Conservation (phyloP, 2,888 invertebrate species). For the Andrena bicolor region DNA sequence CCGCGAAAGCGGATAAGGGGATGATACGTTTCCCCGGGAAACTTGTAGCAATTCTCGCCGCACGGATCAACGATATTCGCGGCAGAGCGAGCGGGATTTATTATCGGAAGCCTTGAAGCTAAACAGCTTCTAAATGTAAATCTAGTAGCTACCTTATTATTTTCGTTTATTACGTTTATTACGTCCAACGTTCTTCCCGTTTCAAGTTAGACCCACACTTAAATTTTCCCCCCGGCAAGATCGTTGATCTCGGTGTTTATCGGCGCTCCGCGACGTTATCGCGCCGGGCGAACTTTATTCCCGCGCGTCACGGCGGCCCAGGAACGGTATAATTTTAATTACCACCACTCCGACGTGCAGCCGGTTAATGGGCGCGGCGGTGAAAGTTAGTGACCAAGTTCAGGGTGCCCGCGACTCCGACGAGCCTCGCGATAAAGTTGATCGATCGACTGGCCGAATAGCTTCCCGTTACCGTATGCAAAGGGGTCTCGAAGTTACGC, state of each 20-base stretch:
- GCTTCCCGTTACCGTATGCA: no score
- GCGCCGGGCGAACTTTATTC: conserved; percentile 22
- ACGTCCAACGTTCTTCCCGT: not conserved
- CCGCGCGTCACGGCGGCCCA: not conserved
- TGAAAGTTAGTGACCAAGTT: conserved; percentile 16
- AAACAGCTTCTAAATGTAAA: not conserved
- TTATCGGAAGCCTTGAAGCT: not conserved
- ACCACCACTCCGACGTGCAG: not conserved
- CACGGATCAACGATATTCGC: not conserved
- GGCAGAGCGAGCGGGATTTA: not conserved
- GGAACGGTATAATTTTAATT: conserved; percentile 32
- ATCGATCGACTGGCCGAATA: not conserved
- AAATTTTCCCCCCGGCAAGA: not conserved
- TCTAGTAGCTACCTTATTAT: no score
- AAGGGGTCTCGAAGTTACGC: not conserved
- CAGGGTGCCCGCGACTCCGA: not conserved
- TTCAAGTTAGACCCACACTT: not conserved
- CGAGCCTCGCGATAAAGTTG: not conserved
- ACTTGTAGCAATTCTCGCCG: not conserved
- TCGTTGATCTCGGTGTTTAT: conserved; percentile 24
- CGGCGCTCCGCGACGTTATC: not conserved
- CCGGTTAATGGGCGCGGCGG: not conserved
- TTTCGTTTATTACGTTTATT: no score
- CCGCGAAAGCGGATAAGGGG: not conserved
- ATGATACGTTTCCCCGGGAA: not conserved